phyloP scores from a whole-genome alignment of 2,888 invertebrate genomes.

The Drosophila sordidula region DNA sequence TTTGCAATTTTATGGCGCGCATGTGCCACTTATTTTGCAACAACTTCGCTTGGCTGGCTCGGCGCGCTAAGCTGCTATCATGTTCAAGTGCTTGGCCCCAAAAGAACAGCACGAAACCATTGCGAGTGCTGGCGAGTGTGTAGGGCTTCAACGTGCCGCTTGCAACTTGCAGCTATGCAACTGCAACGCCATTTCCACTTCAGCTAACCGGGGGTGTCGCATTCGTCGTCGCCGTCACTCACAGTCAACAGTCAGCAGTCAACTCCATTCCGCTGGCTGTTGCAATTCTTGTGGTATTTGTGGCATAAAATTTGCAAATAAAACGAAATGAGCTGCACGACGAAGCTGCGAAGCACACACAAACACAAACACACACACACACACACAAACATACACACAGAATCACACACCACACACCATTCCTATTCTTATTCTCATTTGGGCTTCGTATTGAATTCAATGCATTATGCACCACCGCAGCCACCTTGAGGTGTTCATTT shows the following conservation, averaged over 20 bases:
- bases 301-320: conserved; percentile 75
- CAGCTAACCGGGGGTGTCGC: conserved; percentile 73
- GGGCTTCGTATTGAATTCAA: conserved; percentile 71
- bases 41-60: conserved; percentile 62
- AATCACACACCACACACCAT: conserved; percentile 15
- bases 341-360: conserved; percentile 23
- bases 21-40: conserved; percentile 75
- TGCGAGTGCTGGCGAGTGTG: conserved; percentile 39
- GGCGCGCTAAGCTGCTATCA: conserved; percentile 72
- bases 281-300: conserved; percentile 81
- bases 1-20: conserved; percentile 72
- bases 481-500: conserved; percentile 80
- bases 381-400: conserved; percentile 8
- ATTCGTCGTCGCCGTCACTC: conserved; percentile 77
- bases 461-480: conserved; percentile 54
- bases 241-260: conserved; percentile 44
- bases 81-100: conserved; percentile 78
- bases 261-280: conserved; percentile 57
- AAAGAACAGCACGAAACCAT: conserved; percentile 21
- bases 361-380: conserved; percentile 12
- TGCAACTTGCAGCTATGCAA: conserved; percentile 25
- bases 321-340: conserved; percentile 72
- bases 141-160: conserved; percentile 66
- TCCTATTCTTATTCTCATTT: conserved; percentile 55
- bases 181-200: conserved; percentile 66